Base-by-base conservation (phyloP, 2,113 vertebrate genomes). In the Cynocephalus volans region DNA sequence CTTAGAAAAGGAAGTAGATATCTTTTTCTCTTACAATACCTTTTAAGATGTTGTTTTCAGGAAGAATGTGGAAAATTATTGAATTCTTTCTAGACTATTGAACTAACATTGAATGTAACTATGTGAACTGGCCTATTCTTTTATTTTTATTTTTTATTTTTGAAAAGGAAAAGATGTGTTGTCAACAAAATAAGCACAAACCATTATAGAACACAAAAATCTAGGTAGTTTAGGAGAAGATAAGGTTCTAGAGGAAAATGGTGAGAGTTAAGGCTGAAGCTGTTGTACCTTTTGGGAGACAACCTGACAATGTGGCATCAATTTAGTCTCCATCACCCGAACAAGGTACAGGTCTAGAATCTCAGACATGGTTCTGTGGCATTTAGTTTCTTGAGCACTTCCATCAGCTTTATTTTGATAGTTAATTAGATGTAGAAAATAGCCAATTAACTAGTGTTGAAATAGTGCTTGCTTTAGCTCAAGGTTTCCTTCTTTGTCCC, bases 41-140 rank as follows among this genome's bases (percentile, higher is more conserved):
- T 90, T 85, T 60, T 19, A 5, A 60, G 93, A 88, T 76, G 11
- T 52, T 56, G 8, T 58, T 87, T 91, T 90, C 15, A 82, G 81
- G 24, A 93, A 82, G 85, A 88, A 88, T n/a, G 4, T 96, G 21
- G 23, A 72, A 87, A 96, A 52, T 81, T 77, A 26, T 45, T 73
- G 52, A 72, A 62, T 95, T 90, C 24, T 79, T 93, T 81, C 76
- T 88, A 73, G 24, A 70, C 23, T 24, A 50, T 79, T 82, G 19
- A 75, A 45, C 80, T 93, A 81, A 95, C 65, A 56, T 75, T 76
- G 13, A 91, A 75, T 69, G 3, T 70, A 62, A 73, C 9, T 94
- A 8, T 45, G 5, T 95, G 28, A 89, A 75, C 10, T 73, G 48
- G 4, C 56, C 81, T 84, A 18, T 45, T 80, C 54, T 41, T 72